Conservation (phyloP, 1,140 invertebrate species). For the Cotesia typhae region DNA sequence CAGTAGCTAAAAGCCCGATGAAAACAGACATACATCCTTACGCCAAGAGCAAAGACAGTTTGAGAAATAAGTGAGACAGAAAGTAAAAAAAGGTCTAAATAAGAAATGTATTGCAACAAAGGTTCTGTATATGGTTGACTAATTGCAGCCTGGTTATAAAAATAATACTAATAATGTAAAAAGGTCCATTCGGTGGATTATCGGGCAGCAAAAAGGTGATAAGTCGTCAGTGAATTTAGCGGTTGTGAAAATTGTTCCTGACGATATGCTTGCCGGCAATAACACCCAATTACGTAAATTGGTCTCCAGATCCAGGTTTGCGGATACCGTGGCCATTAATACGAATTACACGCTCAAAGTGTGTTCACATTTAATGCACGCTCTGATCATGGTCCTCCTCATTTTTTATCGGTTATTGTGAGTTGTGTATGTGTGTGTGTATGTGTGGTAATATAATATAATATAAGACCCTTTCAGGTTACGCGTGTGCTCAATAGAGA, state of each 20-base stretch:
- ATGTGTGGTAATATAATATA: too few relatives aligned
- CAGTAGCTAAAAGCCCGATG: conserved; percentile 12
- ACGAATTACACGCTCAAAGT: conserved; percentile 35
- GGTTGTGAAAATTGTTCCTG: conserved; percentile 27
- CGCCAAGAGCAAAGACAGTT: conserved; percentile 1
- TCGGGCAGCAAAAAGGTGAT: background rate
- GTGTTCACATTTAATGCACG: conserved; percentile 24
- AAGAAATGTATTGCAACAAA: background rate
- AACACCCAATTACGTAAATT: conserved; percentile 37
- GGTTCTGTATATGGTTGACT: background rate
- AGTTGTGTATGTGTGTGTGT: too few relatives aligned
- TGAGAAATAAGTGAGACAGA: conserved; percentile 27
- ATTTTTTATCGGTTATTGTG: background rate
- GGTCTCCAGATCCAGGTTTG: background rate
- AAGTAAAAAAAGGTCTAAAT: background rate
- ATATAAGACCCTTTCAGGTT: background rate
- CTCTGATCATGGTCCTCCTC: conserved; percentile 2
- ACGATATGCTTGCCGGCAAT: conserved; percentile 1
- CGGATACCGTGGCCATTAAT: conserved; percentile 32
- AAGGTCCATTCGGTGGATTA: background rate
- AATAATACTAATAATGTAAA: background rate
- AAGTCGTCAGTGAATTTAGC: conserved; percentile 6
- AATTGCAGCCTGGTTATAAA: background rate
- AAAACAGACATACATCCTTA: background rate
- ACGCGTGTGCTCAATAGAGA: background rate